These are phyloP conservation scores for Monomorium pharaonis DNA, from an alignment of 1,140 invertebrate species.

Conservation along the genomic window DNA sequence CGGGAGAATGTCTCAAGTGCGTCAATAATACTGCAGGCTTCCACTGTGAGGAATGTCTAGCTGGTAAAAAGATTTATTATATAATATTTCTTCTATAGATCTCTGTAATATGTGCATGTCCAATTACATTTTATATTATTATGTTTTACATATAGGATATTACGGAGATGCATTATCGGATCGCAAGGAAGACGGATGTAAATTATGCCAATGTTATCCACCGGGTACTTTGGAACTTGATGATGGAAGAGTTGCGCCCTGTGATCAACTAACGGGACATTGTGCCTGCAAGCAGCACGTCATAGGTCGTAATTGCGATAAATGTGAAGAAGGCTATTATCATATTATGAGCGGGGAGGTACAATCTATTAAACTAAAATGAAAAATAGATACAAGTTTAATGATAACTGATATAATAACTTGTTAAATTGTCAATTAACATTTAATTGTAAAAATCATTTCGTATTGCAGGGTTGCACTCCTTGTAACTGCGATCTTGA, in stretches of 20 bases:
- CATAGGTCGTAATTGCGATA: slow-evolving; percentile 94
- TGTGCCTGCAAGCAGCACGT: slow-evolving; percentile 96
- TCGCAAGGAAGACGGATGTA: slow-evolving; percentile 94
- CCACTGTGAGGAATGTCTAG: slow-evolving; percentile 95
- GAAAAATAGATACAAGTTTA: slow-evolving; percentile 18
- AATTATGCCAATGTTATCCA: slow-evolving; percentile 93
- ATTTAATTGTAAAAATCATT: too few species aligned
- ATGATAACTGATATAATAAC: slow-evolving; percentile 17
- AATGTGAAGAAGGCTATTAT: slow-evolving; percentile 94
- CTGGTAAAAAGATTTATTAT: slow-evolving; percentile 85
- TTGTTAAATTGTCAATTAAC: not conserved
- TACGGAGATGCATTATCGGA: slow-evolving; percentile 95
- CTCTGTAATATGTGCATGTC: not conserved
- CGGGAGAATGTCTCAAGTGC: slow-evolving; percentile 98
- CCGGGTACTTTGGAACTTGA: slow-evolving; percentile 91
- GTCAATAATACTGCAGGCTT: slow-evolving; percentile 97
- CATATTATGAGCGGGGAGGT: slow-evolving; percentile 92
- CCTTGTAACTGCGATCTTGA: slow-evolving; percentile 94
- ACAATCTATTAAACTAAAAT: slow-evolving; percentile 41
- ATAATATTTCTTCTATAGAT: not conserved
- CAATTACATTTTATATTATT: slow-evolving; percentile 18
- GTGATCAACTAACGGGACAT: slow-evolving; percentile 92
- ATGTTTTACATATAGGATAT: slow-evolving; percentile 87
- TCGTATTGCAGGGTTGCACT: slow-evolving; percentile 89
- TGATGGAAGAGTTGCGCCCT: slow-evolving; percentile 89